These are phyloP conservation scores for Galbula dea DNA, from an alignment of 2,113 vertebrate species.

Conservation along the genomic window DNA sequence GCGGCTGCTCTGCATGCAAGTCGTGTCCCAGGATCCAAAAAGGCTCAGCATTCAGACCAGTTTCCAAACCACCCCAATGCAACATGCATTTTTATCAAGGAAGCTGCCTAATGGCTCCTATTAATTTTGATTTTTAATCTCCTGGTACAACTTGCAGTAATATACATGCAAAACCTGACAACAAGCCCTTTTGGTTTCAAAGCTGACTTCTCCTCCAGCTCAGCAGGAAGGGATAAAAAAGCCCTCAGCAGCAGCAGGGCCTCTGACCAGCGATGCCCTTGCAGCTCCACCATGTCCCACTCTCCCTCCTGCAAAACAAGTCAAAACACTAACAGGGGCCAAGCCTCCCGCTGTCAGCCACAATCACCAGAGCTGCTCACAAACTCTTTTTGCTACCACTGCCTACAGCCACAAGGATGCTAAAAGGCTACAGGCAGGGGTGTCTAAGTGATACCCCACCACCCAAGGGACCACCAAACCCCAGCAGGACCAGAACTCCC, in stretches of 20 bases:
- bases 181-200: not conserved
- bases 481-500: not conserved
- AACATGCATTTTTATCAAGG: not conserved
- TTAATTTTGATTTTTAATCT: slow-evolving; percentile 24
- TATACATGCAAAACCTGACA: not conserved
- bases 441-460: fast-evolving
- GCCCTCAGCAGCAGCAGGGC: not conserved
- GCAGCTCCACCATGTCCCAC: not conserved
- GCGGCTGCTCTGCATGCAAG: slow-evolving; percentile 18
- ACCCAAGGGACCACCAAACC: not conserved
- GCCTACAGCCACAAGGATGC: not conserved
- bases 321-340: not conserved
- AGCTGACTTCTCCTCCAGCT: slow-evolving; percentile 14
- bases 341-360: not conserved
- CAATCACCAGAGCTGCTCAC: not conserved
- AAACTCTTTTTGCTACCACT: not conserved
- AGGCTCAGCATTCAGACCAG: not conserved
- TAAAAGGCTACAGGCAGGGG: not conserved
- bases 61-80: not conserved
- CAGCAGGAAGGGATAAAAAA: not conserved
- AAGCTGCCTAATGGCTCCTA: not conserved
- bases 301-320: not conserved
- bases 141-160: not conserved
- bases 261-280: slow-evolving; percentile 13
- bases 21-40: not conserved